Evolutionary conservation across 2,113 vertebrate genomes (phyloP).

Genomic region (Corynorhinus townsendii): DNA sequence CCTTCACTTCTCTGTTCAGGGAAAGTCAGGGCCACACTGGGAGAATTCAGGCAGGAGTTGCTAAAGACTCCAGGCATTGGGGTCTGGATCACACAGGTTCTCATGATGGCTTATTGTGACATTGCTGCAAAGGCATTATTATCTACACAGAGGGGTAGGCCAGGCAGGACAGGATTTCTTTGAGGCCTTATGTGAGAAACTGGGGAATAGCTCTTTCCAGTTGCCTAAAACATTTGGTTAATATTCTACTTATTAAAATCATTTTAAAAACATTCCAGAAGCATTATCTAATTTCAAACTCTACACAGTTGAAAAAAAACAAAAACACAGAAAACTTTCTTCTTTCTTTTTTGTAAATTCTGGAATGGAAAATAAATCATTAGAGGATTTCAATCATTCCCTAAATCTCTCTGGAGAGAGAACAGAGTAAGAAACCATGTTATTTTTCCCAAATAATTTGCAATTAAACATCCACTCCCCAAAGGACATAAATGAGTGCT

Average conservation of each 20-base stretch:
- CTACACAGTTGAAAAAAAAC: not conserved
- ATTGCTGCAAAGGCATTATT: not conserved
- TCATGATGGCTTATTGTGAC: not conserved
- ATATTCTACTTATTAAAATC: not conserved
- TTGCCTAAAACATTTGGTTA: not conserved
- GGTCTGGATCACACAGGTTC: not conserved
- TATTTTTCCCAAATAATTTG: not conserved
- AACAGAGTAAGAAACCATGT: not conserved
- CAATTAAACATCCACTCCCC: not conserved
- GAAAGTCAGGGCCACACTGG: not conserved
- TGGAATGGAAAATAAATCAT: slow-evolving; percentile 7
- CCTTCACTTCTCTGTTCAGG: not conserved
- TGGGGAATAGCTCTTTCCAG: not conserved
- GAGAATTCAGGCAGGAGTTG: not conserved
- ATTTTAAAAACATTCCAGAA: not conserved
- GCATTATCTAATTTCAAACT: slow-evolving; percentile 17
- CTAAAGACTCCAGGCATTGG: not conserved
- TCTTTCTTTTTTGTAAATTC: not conserved
- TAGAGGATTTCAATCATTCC: slow-evolving; percentile 12
- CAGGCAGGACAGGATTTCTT: not conserved
- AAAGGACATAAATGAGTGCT: not conserved
- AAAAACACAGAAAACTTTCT: not conserved
- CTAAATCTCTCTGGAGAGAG: not conserved
- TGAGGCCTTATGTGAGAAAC: not conserved
- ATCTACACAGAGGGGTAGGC: not conserved